These are phyloP conservation scores for Azemiops feae DNA, from an alignment of 2,113 vertebrate genomes.

Conservation along the genomic window DNA sequence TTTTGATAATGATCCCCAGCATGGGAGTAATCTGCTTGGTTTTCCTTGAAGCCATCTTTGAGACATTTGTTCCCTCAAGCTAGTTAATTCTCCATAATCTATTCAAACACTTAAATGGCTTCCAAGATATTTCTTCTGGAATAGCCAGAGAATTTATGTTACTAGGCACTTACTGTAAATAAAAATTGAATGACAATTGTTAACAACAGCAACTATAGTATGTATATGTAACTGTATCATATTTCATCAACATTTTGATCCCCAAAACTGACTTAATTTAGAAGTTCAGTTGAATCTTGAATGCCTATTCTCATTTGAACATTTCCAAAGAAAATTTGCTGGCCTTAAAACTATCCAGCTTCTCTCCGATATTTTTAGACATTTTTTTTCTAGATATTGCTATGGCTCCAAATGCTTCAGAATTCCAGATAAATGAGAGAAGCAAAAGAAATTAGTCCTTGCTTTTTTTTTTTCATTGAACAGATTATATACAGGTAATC, in stretches of 20 bases:
- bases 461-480: background rate
- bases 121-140: background rate
- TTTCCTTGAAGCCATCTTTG: background rate
- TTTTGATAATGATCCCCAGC: background rate
- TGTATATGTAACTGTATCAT: background rate
- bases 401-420: background rate
- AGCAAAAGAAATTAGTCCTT: background rate
- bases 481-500: background rate
- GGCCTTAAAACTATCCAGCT: background rate
- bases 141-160: background rate
- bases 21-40: background rate
- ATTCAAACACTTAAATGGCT: background rate
- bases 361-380: background rate
- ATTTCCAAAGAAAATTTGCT: background rate
- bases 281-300: background rate
- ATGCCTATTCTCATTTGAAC: background rate
- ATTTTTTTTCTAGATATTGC: background rate
- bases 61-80: background rate
- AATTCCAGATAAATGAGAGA: background rate
- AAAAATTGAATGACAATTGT: background rate
- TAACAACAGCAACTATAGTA: background rate
- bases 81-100: background rate
- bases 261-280: background rate
- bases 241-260: background rate
- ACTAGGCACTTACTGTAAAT: background rate